Percentiles rank a stretch among this genome's conserved stretches.
Evolutionary conservation across 1,140 invertebrate species (phyloP).

Genomic region (Megalopta genalis): DNA sequence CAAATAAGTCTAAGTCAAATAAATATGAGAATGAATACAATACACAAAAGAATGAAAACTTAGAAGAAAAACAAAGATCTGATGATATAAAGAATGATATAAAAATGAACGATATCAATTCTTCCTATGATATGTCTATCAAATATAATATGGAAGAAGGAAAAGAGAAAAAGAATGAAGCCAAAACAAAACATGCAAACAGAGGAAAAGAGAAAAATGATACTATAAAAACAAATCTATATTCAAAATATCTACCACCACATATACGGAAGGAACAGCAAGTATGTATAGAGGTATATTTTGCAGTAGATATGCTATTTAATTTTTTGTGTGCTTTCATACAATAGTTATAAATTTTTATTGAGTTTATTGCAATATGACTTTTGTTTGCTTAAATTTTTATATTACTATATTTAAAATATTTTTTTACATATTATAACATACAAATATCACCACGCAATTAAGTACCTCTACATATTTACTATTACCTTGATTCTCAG

Average conservation of each 20-base stretch:
- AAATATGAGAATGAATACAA: constrained; percentile 42
- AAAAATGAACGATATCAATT: constrained; percentile 35
- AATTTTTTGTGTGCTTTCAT: constrained; percentile 47
- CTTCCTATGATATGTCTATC: constrained; percentile 44
- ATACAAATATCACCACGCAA: neutral
- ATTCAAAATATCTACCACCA: constrained; percentile 46
- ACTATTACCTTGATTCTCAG: neutral
- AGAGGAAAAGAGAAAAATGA: constrained; percentile 59
- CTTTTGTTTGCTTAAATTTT: constrained; percentile 18
- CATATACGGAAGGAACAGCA: constrained; percentile 53
- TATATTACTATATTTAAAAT: constrained; percentile 2
- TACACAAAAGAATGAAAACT: constrained; percentile 42
- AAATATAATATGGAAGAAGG: constrained; percentile 67
- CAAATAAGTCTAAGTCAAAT: constrained; percentile 37
- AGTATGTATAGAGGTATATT: constrained; percentile 63
- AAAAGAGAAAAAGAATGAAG: constrained; percentile 76
- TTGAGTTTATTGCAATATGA: constrained; percentile 25
- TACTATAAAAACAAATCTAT: constrained; percentile 49
- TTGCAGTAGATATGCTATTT: constrained; percentile 33
- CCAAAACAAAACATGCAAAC: constrained; percentile 71
- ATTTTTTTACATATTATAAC: neutral
- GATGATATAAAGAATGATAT: constrained; percentile 20
- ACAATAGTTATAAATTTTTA: constrained; percentile 33
- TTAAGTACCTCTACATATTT: constrained; percentile 8
- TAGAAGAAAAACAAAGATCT: constrained; percentile 38